phyloP scores from a whole-genome alignment of 2,113 vertebrate species.

The Chlamydotis undulata region DNA sequence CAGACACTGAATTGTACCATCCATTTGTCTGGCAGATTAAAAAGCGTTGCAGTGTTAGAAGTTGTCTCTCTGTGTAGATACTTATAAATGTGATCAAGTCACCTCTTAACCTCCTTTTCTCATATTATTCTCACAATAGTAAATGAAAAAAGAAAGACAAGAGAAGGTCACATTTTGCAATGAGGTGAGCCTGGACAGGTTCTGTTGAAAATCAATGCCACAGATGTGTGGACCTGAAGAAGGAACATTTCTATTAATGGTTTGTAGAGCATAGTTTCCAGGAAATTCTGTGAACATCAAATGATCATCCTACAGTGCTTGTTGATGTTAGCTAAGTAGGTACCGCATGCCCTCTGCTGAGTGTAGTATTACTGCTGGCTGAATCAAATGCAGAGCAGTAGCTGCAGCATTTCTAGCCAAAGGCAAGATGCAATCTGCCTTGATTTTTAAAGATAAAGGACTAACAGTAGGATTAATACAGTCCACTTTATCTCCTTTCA shows the following conservation, averaged over 20 bases:
- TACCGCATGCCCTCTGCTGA: conserved; percentile 18
- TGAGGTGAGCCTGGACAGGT: neutral
- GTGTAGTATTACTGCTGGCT: neutral
- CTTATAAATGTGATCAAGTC: neutral
- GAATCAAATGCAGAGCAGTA: conserved; percentile 27
- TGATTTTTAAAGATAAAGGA: conserved; percentile 20
- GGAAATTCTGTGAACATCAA: conserved; percentile 26
- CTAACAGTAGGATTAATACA: neutral
- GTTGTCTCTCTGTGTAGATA: neutral
- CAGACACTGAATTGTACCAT: neutral
- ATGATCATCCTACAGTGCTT: conserved; percentile 17
- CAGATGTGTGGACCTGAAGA: neutral
- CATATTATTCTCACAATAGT: neutral
- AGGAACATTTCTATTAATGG: conserved; percentile 2
- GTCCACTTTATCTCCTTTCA: neutral
- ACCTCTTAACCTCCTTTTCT: neutral
- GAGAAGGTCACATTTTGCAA: neutral
- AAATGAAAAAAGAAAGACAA: neutral
- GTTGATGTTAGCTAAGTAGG: conserved; percentile 15
- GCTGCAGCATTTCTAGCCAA: neutral
- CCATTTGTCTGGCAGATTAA: conserved; percentile 1
- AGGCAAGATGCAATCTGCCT: neutral
- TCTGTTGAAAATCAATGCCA: neutral
- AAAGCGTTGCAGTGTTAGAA: neutral
- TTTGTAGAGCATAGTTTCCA: conserved; percentile 29